Evolutionary conservation across 2,888 invertebrate species (phyloP).

Genomic region (Apodemia duryi): DNA sequence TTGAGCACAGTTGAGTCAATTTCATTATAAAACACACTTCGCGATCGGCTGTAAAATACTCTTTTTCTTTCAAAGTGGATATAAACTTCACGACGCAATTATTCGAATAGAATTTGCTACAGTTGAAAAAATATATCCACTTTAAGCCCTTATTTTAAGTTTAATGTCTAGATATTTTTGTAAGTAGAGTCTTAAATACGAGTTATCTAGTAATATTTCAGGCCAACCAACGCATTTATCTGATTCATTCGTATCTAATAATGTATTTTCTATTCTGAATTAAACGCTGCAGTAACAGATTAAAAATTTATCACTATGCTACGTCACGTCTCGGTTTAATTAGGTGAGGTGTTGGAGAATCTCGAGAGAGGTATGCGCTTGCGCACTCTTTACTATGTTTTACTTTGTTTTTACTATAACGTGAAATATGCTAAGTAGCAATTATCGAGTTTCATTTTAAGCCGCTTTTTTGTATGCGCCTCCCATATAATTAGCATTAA

Average conservation of each 20-base stretch:
- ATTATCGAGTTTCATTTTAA: constrained; percentile 28
- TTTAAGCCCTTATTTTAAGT: constrained; percentile 8
- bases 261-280: constrained; percentile 45
- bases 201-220: constrained; percentile 14
- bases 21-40: too few relatives aligned
- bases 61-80: neutral
- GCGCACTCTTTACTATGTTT: constrained; percentile 51
- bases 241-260: constrained; percentile 22
- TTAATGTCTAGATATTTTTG: constrained; percentile 3
- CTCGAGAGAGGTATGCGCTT: constrained; percentile 47
- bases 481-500: constrained; percentile 14
- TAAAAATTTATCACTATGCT: constrained; percentile 66
- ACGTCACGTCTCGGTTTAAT: constrained; percentile 70
- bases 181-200: constrained; percentile 13
- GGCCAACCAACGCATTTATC: constrained; percentile 16
- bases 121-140: constrained; percentile 2
- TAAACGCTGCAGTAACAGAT: constrained; percentile 51
- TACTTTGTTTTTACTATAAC: constrained; percentile 25
- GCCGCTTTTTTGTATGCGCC: constrained; percentile 12
- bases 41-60: too few relatives aligned
- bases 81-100: constrained; percentile 17
- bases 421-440: constrained; percentile 29
- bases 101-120: constrained; percentile 4
- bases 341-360: constrained; percentile 53
- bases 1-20: too few relatives aligned